Conservation (phyloP, 2,113 vertebrate genomes). For the Lanius ludovicianus region DNA sequence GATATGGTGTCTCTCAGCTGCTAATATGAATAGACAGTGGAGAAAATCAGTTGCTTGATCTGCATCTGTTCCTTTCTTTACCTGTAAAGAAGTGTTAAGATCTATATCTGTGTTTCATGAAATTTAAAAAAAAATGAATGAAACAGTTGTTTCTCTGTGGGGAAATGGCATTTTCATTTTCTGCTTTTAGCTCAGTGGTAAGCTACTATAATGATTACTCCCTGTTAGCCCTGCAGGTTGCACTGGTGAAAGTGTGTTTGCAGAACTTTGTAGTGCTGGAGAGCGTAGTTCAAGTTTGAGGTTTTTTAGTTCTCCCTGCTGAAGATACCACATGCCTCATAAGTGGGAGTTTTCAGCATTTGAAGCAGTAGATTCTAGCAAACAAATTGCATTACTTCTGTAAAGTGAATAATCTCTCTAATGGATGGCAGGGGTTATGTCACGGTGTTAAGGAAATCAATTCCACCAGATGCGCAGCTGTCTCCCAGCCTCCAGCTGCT, state of each 20-base stretch:
- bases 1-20: neutral
- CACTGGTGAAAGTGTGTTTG: neutral
- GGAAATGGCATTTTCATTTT: neutral
- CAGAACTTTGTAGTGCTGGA: neutral
- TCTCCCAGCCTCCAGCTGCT: conserved; percentile 51
- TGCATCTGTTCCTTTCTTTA: neutral
- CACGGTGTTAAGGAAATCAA: neutral
- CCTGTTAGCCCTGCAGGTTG: neutral
- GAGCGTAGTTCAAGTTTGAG: neutral
- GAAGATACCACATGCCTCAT: neutral
- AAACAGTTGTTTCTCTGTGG: neutral
- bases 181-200: neutral
- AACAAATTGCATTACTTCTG: neutral
- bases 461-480: conserved; percentile 41
- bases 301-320: neutral
- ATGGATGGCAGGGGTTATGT: conserved; percentile 27
- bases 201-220: neutral
- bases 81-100: neutral
- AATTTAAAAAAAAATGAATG: neutral
- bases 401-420: neutral
- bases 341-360: neutral
- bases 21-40: neutral
- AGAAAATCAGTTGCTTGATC: neutral
- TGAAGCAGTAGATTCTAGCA: neutral
- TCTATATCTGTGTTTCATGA: neutral